Percentiles rank a stretch among this genome's conserved stretches.
Evolutionary conservation across 2,113 vertebrate genomes (phyloP).

Genomic region (Chaenogobius annularis): DNA sequence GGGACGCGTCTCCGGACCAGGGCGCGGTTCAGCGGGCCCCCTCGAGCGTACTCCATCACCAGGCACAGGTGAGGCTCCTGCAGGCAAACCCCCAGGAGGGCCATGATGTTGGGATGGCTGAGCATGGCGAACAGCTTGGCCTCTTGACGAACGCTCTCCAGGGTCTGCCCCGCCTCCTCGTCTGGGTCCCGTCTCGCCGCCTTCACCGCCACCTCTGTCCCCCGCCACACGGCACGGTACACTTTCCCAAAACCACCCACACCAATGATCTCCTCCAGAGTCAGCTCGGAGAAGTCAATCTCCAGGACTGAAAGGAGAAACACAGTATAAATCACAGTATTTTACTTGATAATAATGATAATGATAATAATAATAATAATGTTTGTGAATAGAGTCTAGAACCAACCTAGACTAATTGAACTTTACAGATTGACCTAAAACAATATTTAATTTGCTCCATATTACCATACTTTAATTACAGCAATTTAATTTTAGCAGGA

Average conservation of each 20-base stretch:
- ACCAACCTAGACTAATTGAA: no score
- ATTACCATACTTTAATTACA: no score
- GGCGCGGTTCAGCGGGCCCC: slow-evolving; percentile 91
- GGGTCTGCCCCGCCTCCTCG: slow-evolving; percentile 90
- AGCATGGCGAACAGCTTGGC: slow-evolving; percentile 98
- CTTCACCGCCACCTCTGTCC: slow-evolving; percentile 93
- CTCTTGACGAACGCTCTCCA: slow-evolving; percentile 95
- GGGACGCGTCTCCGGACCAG: slow-evolving; percentile 94
- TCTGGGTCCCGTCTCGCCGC: slow-evolving; percentile 94
- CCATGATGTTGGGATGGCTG: slow-evolving; percentile 94
- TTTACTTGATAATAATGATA: not conserved
- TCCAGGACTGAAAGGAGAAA: slow-evolving; percentile 81
- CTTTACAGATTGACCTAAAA: no score
- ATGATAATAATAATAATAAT: no score
- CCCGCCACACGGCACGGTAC: slow-evolving; percentile 90
- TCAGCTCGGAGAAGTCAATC: slow-evolving; percentile 90
- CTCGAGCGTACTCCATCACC: slow-evolving; percentile 95
- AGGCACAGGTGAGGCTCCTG: slow-evolving; percentile 95
- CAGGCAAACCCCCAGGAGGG: slow-evolving; percentile 89
- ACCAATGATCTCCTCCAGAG: slow-evolving; percentile 95
- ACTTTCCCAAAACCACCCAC: slow-evolving; percentile 98
- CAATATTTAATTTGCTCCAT: no score
- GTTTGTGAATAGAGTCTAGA: no score
- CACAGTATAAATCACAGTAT: not conserved
- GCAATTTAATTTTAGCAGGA: no score